These are phyloP conservation scores for Nephrotoma guestfalica DNA, from an alignment of 2,888 invertebrate genomes.

Conservation along the genomic window DNA sequence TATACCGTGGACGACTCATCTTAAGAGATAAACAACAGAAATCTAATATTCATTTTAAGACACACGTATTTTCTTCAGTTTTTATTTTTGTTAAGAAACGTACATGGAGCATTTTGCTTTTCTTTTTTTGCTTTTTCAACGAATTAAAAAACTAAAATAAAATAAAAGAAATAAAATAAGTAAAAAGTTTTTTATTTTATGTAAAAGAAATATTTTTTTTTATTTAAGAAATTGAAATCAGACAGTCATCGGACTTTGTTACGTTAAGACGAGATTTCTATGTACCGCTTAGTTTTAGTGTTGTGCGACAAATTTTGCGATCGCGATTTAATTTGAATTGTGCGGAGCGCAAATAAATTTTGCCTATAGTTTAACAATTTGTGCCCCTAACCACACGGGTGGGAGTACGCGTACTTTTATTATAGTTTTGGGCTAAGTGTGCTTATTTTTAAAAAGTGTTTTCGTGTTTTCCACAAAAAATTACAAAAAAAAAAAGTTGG, in stretches of 20 bases:
- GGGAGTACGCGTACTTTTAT: background rate
- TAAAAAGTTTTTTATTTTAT: background rate
- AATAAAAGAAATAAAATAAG: slow-evolving; percentile 1
- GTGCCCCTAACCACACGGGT: background rate
- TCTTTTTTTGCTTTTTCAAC: background rate
- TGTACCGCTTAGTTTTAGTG: background rate
- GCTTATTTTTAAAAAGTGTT: background rate
- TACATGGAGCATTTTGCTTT: background rate
- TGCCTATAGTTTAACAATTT: background rate
- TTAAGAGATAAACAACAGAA: background rate
- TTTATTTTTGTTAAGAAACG: background rate
- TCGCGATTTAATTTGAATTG: background rate
- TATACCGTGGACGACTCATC: background rate
- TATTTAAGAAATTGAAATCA: slow-evolving; percentile 2
- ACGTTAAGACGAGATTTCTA: background rate
- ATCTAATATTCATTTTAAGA: background rate
- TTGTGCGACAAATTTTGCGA: background rate
- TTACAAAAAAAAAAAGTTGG: background rate
- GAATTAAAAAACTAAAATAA: slow-evolving; percentile 1
- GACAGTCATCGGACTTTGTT: slow-evolving; percentile 6
- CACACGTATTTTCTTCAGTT: background rate
- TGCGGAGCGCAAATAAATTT: background rate
- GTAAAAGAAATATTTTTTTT: background rate
- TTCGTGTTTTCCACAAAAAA: background rate
- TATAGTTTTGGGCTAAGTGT: background rate